These are phyloP conservation scores for Tiaroga cobitis DNA, from an alignment of 2,797 vertebrate genomes.

Conservation along the genomic window DNA sequence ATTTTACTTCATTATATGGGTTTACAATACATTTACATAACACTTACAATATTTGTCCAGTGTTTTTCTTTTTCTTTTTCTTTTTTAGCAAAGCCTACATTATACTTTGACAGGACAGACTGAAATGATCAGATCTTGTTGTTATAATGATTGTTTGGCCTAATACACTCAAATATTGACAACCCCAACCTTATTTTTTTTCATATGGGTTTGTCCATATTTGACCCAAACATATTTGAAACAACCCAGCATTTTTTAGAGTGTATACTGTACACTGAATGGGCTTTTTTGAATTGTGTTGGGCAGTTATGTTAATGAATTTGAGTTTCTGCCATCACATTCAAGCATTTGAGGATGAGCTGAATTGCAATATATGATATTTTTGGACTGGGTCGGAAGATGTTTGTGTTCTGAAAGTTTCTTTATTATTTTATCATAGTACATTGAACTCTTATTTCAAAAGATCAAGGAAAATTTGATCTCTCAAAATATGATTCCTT, in stretches of 20 bases:
- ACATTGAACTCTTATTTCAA: not conserved
- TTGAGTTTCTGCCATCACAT: constrained; percentile 18
- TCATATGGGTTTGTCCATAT: too few species aligned
- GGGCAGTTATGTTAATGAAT: not conserved
- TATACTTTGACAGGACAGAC: not conserved
- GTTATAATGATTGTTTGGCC: not conserved
- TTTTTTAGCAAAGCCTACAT: not conserved
- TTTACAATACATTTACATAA: too few species aligned
- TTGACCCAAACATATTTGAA: too few species aligned
- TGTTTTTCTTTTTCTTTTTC: too few species aligned
- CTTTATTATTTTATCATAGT: not conserved
- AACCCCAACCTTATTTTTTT: too few species aligned
- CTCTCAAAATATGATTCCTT: not conserved
- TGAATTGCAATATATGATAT: constrained; percentile 14
- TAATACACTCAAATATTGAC: not conserved
- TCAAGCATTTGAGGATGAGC: constrained; percentile 1
- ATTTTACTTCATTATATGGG: not conserved
- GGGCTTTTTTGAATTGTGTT: not conserved
- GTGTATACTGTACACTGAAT: not conserved
- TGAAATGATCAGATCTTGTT: not conserved
- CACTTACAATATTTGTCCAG: too few species aligned
- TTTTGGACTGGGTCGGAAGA: not conserved
- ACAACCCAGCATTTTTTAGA: too few species aligned
- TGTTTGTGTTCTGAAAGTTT: not conserved
- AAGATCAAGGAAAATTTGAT: not conserved